These are phyloP conservation scores for Ditula angustiorana DNA, from an alignment of 2,888 invertebrate species.

Conservation along the genomic window DNA sequence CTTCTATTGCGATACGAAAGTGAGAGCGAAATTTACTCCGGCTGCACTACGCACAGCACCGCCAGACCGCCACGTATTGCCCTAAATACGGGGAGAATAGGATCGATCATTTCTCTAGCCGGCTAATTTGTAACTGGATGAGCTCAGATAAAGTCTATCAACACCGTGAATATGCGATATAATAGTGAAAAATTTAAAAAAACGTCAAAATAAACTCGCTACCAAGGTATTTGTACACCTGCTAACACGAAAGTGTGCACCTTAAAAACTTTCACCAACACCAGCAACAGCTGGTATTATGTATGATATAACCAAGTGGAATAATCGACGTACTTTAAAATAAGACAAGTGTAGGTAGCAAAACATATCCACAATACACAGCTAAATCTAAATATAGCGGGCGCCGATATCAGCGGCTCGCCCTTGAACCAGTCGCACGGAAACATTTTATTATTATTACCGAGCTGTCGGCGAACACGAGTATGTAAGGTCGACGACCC, in stretches of 20 bases:
- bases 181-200: no score
- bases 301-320: background rate
- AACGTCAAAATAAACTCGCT: no score
- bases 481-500: conserved; percentile 84
- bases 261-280: background rate
- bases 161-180: background rate
- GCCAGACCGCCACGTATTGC: conserved; percentile 62
- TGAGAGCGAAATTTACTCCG: conserved; percentile 82
- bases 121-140: conserved; percentile 15
- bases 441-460: conserved; percentile 86
- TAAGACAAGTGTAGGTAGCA: conserved; percentile 62
- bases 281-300: background rate
- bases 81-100: conserved; percentile 73
- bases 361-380: conserved; percentile 74
- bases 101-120: conserved; percentile 56
- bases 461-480: conserved; percentile 84
- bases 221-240: no score
- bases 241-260: background rate
- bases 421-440: conserved; percentile 86
- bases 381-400: conserved; percentile 85
- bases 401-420: conserved; percentile 85
- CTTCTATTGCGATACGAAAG: conserved; percentile 81
- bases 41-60: conserved; percentile 70
- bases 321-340: conserved; percentile 4
- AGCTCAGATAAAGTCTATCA: background rate